Evolutionary conservation across 64 coral and sea anemone genomes (phyloP).

Genomic region (Montipora foliosa): DNA sequence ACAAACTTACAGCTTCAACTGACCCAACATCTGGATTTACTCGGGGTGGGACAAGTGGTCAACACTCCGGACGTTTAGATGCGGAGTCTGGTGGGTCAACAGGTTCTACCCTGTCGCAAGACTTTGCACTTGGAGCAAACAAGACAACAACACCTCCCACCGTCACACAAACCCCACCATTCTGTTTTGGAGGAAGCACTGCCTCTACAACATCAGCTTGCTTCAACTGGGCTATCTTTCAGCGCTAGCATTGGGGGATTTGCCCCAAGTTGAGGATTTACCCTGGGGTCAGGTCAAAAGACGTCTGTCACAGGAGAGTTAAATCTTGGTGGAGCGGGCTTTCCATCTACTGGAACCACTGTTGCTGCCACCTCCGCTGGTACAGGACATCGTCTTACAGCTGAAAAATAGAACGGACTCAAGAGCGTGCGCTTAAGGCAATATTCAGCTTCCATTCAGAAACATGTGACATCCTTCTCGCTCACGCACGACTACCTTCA

Average conservation of each 20-base stretch:
- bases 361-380: background rate
- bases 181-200: conserved; percentile 57
- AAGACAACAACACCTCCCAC: conserved; percentile 9
- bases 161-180: conserved; percentile 8
- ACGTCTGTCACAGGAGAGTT: background rate
- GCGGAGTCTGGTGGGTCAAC: background rate
- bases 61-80: background rate
- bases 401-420: conserved; percentile 1
- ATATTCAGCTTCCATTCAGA: conserved; percentile 25
- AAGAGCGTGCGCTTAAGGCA: conserved; percentile 34
- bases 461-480: conserved; percentile 31
- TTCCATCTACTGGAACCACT: background rate
- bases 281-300: background rate
- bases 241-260: background rate
- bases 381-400: conserved; percentile 11
- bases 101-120: conserved; percentile 31
- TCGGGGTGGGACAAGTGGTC: background rate
- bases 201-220: background rate
- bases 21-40: conserved; percentile 18
- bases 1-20: conserved; percentile 13
- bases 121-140: background rate
- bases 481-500: too few species aligned
- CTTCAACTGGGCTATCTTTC: background rate
- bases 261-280: conserved; percentile 18
- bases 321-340: background rate